Conservation (phyloP, 1,140 invertebrate genomes). For the Pogonognathellus flavescens region DNA sequence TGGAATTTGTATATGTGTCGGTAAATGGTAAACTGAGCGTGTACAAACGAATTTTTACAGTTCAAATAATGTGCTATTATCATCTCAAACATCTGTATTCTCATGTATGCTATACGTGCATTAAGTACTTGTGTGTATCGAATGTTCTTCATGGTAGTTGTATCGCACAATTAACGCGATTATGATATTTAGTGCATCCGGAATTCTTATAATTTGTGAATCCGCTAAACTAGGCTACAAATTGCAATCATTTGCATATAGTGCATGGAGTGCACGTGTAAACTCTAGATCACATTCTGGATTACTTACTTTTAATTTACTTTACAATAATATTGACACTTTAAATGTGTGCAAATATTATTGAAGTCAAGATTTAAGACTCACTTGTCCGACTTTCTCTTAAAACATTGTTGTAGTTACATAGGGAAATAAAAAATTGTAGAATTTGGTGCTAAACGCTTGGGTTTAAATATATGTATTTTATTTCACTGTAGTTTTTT, state of each 20-base stretch:
- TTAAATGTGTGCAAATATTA: too few relatives aligned
- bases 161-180: constrained; percentile 18
- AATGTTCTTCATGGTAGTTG: background rate
- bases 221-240: constrained; percentile 1
- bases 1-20: constrained; percentile 1
- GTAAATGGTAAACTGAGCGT: constrained; percentile 3
- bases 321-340: too few relatives aligned
- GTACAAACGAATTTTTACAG: constrained; percentile 20
- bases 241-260: background rate
- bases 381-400: too few relatives aligned
- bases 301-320: too few relatives aligned
- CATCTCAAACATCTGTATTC: background rate
- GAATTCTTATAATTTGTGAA: background rate
- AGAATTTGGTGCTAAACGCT: too few relatives aligned
- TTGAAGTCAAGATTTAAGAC: too few relatives aligned
- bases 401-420: too few relatives aligned
- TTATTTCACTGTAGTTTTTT: background rate
- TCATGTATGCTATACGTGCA: background rate
- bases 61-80: background rate
- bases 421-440: too few relatives aligned
- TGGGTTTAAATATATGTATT: too few relatives aligned
- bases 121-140: background rate
- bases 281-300: background rate
- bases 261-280: background rate
- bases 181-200: constrained; percentile 29